Evolutionary conservation across 2,113 vertebrate genomes (phyloP).

Genomic region (Osmerus eperlanus): DNA sequence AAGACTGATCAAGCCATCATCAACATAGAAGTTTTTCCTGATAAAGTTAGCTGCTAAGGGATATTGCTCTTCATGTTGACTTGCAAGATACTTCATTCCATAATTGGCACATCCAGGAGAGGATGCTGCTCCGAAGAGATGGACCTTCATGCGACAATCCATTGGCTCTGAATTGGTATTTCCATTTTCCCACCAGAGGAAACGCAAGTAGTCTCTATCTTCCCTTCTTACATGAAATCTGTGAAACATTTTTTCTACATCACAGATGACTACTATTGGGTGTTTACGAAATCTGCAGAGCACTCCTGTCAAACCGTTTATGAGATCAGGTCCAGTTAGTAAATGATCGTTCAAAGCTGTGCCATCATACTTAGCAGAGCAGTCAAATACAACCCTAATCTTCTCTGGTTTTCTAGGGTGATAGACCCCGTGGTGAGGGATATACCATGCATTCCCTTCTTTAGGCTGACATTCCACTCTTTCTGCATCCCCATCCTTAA

Average conservation of each 20-base stretch:
- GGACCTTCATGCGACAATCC: slow-evolving; percentile 15
- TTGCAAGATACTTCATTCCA: slow-evolving; percentile 18
- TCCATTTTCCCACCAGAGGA: slow-evolving; percentile 7
- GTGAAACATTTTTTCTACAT: too few species aligned
- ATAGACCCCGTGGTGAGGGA: background rate
- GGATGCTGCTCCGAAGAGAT: slow-evolving; percentile 2
- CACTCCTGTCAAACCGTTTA: slow-evolving; percentile 14
- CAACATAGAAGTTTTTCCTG: slow-evolving; percentile 30
- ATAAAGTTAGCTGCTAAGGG: slow-evolving; percentile 23
- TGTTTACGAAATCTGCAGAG: slow-evolving; percentile 14
- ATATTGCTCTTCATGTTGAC: slow-evolving; percentile 8
- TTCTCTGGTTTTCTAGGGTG: too few species aligned
- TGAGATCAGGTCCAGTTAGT: background rate
- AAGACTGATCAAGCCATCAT: slow-evolving; percentile 22
- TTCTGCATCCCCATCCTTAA: background rate
- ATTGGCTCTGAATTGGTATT: slow-evolving; percentile 13
- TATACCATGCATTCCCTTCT: background rate
- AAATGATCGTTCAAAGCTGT: slow-evolving; percentile 3
- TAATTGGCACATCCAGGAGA: slow-evolving; percentile 19
- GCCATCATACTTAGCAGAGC: background rate
- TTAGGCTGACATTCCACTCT: background rate
- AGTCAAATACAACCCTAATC: too few species aligned
- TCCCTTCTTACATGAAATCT: too few species aligned
- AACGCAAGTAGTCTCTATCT: too few species aligned
- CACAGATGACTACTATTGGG: slow-evolving; percentile 14